These are phyloP conservation scores for Cyclargus thomasi DNA, from an alignment of 1,140 invertebrate species.

Conservation along the genomic window DNA sequence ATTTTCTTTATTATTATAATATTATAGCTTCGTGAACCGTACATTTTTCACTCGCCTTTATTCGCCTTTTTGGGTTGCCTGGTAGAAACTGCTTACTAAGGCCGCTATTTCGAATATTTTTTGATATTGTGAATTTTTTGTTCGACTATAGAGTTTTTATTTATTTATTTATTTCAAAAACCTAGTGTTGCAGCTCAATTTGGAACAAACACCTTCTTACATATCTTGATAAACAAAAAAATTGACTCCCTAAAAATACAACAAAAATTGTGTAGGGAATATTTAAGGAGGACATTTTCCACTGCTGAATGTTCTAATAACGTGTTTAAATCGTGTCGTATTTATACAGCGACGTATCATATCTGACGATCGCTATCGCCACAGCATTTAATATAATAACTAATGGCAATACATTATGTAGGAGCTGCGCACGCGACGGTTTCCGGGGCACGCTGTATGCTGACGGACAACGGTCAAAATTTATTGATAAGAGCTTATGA, in stretches of 20 bases:
- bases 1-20: too few species aligned
- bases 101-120: too few species aligned
- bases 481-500: neutral
- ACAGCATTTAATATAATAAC: slow-evolving; percentile 69
- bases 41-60: too few species aligned
- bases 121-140: too few species aligned
- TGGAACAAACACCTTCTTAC: too few species aligned
- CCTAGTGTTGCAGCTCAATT: too few species aligned
- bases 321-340: slow-evolving; percentile 2
- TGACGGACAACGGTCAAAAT: neutral
- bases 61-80: too few species aligned
- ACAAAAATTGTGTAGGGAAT: neutral
- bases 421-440: neutral
- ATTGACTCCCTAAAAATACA: neutral
- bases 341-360: neutral
- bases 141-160: too few species aligned
- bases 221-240: too few species aligned
- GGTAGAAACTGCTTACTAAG: too few species aligned
- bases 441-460: neutral
- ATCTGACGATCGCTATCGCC: slow-evolving; percentile 55
- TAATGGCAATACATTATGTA: slow-evolving; percentile 32
- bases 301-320: neutral
- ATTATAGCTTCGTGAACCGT: too few species aligned
- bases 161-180: too few species aligned
- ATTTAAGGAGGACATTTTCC: neutral